Base-by-base conservation (phyloP, 2,888 invertebrate species). In the Drosophila villosipedis region DNA sequence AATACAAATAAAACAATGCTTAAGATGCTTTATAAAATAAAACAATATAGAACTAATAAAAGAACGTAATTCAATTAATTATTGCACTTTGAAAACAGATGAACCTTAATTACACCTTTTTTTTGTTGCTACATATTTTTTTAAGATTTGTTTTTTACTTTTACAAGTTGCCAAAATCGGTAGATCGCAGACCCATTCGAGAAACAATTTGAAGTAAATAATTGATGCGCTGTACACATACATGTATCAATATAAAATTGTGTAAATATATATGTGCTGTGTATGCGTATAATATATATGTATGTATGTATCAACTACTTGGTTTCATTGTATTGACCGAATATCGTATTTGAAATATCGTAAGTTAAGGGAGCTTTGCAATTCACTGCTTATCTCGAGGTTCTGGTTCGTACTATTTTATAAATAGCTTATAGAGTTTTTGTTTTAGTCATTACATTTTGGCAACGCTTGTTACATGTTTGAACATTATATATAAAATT, bases 401-500 rank as follows among this genome's bases (percentile, higher is more conserved):
- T 80, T 80, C 76, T 67, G 77, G 50, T 77, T 69, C 68, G 59
- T 33, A 82, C 82, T 83, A 80, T 83, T 86, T 85, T 41, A 47
- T 14, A 30, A 83, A 84, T 84, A 83, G 78, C 71, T 76, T 50
- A 52, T 60, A 39, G 30, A 47, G 22, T 28, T 69, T 73, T 78
- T 25, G 16, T 47, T 25, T 80, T 39, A 39, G 70, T 77, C 84
- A 80, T 90, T 91, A 67, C 76, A 87, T 84, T 91, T 91, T 91
- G 91, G 91, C 91, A 90, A 91, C 91, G 88, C 70, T 84, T 85
- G 88, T 85, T 85, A 78, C 76, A 76, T 73, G 66, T 79, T 78
- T 78, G 74, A 77, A 77, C 77, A 77, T 68, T 76, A 62, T 54
- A 16, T 62, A 63, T 60, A 70, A 65, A 70, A 69, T 28, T 43